These are phyloP conservation scores for Oedothorax gibbosus DNA, from an alignment of 1,140 invertebrate species.

Conservation along the genomic window DNA sequence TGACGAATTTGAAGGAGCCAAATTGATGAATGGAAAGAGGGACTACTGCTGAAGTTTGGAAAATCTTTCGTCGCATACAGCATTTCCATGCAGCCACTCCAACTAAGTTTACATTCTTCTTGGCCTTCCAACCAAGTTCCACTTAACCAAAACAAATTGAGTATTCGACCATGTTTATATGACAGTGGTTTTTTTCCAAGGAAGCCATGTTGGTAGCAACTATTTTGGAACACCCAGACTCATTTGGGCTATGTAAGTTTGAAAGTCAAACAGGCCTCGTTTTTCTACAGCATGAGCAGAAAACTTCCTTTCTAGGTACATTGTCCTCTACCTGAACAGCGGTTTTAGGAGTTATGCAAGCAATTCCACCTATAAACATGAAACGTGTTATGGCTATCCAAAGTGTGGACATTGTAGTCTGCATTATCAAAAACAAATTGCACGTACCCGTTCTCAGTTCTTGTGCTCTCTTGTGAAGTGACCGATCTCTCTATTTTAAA, in stretches of 20 bases:
- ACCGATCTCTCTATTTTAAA: not conserved
- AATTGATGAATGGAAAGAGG: no score
- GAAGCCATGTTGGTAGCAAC: not conserved
- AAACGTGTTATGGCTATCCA: slow-evolving; percentile 64
- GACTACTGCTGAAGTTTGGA: no score
- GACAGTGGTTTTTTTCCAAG: no score
- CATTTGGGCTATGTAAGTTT: slow-evolving; percentile 11
- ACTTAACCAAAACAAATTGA: no score
- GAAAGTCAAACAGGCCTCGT: not conserved
- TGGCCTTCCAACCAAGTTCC: no score
- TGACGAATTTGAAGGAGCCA: no score
- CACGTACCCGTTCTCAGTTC: slow-evolving; percentile 34
- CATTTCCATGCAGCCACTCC: no score
- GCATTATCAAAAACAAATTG: slow-evolving; percentile 64
- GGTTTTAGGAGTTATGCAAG: slow-evolving; percentile 53
- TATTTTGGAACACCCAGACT: not conserved
- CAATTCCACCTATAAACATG: slow-evolving; percentile 64
- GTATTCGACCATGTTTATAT: no score
- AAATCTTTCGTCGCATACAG: no score
- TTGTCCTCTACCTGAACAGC: slow-evolving; percentile 8
- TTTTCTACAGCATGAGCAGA: not conserved
- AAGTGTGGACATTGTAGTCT: slow-evolving; percentile 63
- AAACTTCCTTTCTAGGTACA: not conserved
- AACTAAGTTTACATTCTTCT: no score
- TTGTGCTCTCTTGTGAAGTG: not conserved